phyloP scores from a whole-genome alignment of 2,888 invertebrate genomes.

The Choristoneura rosaceana region DNA sequence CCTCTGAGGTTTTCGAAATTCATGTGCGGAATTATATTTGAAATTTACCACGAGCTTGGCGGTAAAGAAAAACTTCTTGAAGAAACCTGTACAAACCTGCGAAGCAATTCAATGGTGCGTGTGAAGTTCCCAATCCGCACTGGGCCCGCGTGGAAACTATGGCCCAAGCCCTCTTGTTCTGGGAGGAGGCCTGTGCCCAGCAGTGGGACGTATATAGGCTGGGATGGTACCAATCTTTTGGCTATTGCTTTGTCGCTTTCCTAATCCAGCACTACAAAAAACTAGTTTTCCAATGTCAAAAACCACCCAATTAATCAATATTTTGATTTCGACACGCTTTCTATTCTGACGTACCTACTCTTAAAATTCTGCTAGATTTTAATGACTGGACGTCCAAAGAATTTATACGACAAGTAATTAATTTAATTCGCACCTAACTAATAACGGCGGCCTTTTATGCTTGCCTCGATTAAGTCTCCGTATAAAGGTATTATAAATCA shows the following conservation, averaged over 20 bases:
- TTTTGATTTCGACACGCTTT: slow-evolving; percentile 9
- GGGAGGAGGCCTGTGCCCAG: no score
- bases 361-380: slow-evolving; percentile 3
- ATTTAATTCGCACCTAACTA: slow-evolving; percentile 37
- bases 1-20: no score
- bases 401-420: slow-evolving; percentile 36
- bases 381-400: slow-evolving; percentile 2
- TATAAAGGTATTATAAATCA: slow-evolving; percentile 37
- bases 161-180: no score
- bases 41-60: no score
- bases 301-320: not conserved
- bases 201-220: no score
- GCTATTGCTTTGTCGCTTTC: not conserved
- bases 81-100: no score
- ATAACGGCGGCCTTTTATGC: slow-evolving; percentile 30
- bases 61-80: no score
- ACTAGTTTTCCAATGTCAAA: not conserved
- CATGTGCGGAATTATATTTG: no score
- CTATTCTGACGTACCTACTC: slow-evolving; percentile 11
- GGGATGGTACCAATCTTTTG: not conserved
- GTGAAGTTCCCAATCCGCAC: no score
- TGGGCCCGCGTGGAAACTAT: no score
- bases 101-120: no score
- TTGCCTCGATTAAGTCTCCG: slow-evolving; percentile 35
- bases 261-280: not conserved